Base-by-base conservation (phyloP, 2,113 vertebrate species). In the Hyaena hyaena region DNA sequence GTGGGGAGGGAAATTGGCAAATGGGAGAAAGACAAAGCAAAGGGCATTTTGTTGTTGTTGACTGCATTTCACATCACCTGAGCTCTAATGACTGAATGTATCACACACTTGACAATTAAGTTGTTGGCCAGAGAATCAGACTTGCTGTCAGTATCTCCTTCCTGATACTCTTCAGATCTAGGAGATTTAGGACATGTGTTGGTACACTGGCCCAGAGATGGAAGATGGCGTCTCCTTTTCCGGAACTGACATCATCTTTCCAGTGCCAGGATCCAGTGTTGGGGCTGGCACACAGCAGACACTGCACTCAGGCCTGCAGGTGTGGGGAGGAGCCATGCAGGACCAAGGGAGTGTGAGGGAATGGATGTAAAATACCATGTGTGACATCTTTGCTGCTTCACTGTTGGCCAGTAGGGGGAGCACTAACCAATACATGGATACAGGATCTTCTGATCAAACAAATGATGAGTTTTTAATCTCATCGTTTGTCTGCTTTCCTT, bases 201-300 rank as follows among this genome's bases (percentile, higher is more conserved):
- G 74, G 23, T 63, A 21, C 50, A 43, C 68, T 73, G 77, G 33
- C 33, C 91, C 61, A 39, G 66, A 58, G 55, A 77, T 5, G 26
- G 35, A 84, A 65, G 88, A 55, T 48, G 33, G 58, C 86, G 73
- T 88, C 79, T 93, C 71, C 86, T 96, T 95, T 66, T 77, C 80
- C 11, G 81, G 61, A 96, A 61, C 28, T 93, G 88, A 88, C 43
- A 8, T 88, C 58, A 45, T 17, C 71, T 21, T 11, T 76, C 66
- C 45, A 12, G 23, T 65, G 33, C 65, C 65, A 26, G 82, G 3
- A 61, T 35, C 87, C 65, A 31, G 28, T 10, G 16, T 80, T 50
- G 10, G 12, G 48, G 48, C 77, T 31, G 28, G 50, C 45, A 58
- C 19, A 21, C 4, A 39, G 73, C 58, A 10, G 15, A 43, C 35